phyloP scores from a whole-genome alignment of 2,113 vertebrate genomes.

The Setophaga kirtlandii region DNA sequence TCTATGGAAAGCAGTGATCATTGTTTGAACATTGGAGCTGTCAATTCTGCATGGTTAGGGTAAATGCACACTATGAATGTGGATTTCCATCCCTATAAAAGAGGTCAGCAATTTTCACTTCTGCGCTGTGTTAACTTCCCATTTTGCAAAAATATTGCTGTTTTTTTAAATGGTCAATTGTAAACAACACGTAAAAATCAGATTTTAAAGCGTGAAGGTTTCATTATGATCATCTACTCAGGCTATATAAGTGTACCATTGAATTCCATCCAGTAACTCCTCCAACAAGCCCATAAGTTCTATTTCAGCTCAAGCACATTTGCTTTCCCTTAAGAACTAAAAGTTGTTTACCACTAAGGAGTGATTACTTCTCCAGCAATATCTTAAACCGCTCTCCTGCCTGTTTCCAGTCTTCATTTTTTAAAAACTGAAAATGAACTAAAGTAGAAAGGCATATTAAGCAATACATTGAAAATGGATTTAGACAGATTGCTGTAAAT shows the following conservation, averaged over 20 bases:
- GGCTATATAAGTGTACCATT: background rate
- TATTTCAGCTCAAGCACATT: conserved; percentile 33
- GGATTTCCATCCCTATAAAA: background rate
- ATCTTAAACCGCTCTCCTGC: conserved; percentile 28
- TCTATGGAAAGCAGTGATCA: background rate
- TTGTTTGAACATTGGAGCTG: background rate
- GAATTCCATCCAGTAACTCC: conserved; percentile 23
- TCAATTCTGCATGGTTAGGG: background rate
- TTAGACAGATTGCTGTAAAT: conserved; percentile 66
- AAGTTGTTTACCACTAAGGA: conserved; percentile 40
- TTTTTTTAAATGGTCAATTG: background rate
- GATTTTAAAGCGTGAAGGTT: background rate
- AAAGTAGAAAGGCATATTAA: conserved; percentile 62
- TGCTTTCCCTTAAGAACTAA: conserved; percentile 27
- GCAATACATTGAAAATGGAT: conserved; percentile 60
- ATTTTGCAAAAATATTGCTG: background rate
- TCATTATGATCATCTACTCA: background rate
- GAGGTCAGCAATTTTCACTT: background rate
- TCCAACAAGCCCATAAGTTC: background rate
- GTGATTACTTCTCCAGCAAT: conserved; percentile 37
- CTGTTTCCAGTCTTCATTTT: conserved; percentile 42
- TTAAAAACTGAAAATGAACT: conserved; percentile 51
- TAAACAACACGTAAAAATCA: background rate
- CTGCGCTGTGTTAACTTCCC: background rate
- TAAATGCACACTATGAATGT: background rate